A percentile compares a stretch with the other conserved stretches of the same genome.
Conservation (phyloP, 2,113 vertebrate species). For the Thymallus thymallus region DNA sequence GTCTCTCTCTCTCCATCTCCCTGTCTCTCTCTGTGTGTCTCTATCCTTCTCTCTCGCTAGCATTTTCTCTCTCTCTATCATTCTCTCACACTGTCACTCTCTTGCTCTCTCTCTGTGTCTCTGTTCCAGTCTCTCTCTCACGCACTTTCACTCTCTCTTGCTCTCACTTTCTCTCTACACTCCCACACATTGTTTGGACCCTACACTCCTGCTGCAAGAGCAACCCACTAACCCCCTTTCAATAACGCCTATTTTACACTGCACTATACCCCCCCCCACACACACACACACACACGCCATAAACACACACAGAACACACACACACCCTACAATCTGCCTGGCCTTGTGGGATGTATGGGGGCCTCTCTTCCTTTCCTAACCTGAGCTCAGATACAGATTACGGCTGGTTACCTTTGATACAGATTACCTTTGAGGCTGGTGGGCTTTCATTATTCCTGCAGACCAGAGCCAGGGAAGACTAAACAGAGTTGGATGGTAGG, state of each 20-base stretch:
- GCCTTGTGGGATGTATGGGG: conserved; percentile 23
- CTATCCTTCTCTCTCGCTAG: too few species aligned
- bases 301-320: conserved; percentile 39
- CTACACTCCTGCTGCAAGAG: not conserved
- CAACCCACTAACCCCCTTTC: not conserved
- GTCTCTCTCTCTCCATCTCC: not conserved
- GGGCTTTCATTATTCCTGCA: conserved; percentile 70
- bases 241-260: conserved; percentile 13
- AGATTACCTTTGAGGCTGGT: not conserved
- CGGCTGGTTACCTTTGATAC: not conserved
- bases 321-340: not conserved
- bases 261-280: not conserved
- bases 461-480: conserved; percentile 59
- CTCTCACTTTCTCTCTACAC: not conserved
- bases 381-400: not conserved
- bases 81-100: conserved; percentile 51
- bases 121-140: too few species aligned
- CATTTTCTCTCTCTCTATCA: conserved; percentile 26
- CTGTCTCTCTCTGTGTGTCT: conserved; percentile 35
- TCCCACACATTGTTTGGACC: conserved; percentile 11
- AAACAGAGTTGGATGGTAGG: conserved; percentile 75
- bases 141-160: too few species aligned
- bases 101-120: conserved; percentile 1
- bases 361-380: conserved; percentile 9
- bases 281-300: not conserved